Evolutionary conservation across 2,888 invertebrate genomes (phyloP), one percentile per base, ranked within the genome.

Genomic region (Apantesis nais): DNA sequence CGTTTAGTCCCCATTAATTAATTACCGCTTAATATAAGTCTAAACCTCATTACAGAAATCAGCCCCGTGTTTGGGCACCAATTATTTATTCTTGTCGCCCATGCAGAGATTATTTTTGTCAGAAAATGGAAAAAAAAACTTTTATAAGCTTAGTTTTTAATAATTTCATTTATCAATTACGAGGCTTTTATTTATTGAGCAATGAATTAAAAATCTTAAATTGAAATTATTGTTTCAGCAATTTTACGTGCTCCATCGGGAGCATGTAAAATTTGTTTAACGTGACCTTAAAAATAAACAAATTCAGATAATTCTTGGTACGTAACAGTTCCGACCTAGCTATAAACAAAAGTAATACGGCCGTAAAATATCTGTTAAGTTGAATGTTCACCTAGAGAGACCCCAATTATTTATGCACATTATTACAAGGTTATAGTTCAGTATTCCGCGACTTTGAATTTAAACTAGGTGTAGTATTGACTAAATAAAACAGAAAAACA

Each of bases 261-360:
- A 67, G 60, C 44, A 70, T 44, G 25, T 64, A n/a, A 52, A 41
- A 22, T 55, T 31, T 44, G n/a, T 11, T 52, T 34, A 48, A 52
- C 67, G 31, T 48, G 55, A 66, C 31, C 41, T 66, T 65, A 72
- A 76, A 75, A 76, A 71, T 71, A 25, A 73, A 72, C 82, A 71
- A 70, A 72, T 73, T 71, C 60, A 63, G 62, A 34, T 62, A 66
- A n/a, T 65, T 67, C 60, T 52, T 37, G 48, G 72, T 72, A 80
- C 77, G 70, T 76, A 64, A 58, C 65, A 63, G 37, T 48, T 64
- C 70, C 78, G 75, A 74, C 77, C 72, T 61, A 55, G 72, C 73
- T 62, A 79, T 84, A 82, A 82, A 84, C 82, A 83, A 81, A 68
- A 74, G 75, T 79, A 81, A 82, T 78, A 75, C 73, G 68, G 65